phyloP scores from a whole-genome alignment of 2,888 invertebrate species.

The Drosophila phalerata region DNA sequence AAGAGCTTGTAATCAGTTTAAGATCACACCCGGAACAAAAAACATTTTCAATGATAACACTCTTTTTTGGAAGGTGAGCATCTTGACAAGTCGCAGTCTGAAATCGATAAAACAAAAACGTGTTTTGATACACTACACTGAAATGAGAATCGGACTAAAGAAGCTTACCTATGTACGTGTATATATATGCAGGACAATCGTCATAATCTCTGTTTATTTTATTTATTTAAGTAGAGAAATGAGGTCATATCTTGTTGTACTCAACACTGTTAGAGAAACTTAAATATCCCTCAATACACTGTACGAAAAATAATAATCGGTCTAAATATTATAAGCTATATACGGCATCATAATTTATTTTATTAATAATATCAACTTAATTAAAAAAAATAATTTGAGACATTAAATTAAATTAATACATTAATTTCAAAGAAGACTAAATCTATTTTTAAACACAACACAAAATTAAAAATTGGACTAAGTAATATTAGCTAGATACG shows the following conservation, averaged over 20 bases:
- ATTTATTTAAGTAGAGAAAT: background rate
- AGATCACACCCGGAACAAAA: slow-evolving; percentile 45
- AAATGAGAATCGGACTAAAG: slow-evolving; percentile 2
- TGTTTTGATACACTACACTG: slow-evolving; percentile 47
- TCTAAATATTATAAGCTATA: too few relatives aligned
- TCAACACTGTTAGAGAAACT: background rate
- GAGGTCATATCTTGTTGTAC: background rate
- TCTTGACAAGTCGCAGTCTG: slow-evolving; percentile 33
- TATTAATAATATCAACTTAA: too few relatives aligned
- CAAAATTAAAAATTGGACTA: too few relatives aligned
- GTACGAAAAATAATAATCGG: too few relatives aligned
- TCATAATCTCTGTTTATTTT: background rate
- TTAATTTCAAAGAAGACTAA: too few relatives aligned
- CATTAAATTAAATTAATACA: too few relatives aligned
- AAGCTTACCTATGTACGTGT: background rate
- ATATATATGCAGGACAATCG: background rate
- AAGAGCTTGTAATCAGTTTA: slow-evolving; percentile 44
- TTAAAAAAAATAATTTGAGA: too few relatives aligned
- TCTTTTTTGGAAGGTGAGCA: slow-evolving; percentile 65
- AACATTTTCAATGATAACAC: slow-evolving; percentile 67
- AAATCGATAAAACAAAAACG: slow-evolving; percentile 43
- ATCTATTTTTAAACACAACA: too few relatives aligned
- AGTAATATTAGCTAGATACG: too few relatives aligned
- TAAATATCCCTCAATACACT: background rate
- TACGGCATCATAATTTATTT: too few relatives aligned